Evolutionary conservation across 2,113 vertebrate genomes (phyloP).

Genomic region (Archilochus colubris): DNA sequence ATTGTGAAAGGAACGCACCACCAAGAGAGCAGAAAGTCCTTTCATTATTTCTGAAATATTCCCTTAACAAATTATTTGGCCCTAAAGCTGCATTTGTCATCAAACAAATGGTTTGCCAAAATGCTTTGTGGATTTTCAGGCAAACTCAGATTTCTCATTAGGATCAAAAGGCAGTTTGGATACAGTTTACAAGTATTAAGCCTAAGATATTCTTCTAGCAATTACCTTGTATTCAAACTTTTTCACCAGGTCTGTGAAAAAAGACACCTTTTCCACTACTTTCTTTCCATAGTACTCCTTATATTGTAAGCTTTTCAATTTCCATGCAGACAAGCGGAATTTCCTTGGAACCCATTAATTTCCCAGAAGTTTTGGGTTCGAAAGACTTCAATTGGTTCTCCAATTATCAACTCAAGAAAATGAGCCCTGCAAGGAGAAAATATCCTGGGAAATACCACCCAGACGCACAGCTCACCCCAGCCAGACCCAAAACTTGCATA

Average conservation of each 20-base stretch:
- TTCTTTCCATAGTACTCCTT: not conserved
- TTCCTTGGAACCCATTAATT: not conserved
- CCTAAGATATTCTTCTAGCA: not conserved
- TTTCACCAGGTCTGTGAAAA: not conserved
- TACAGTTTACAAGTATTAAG: not conserved
- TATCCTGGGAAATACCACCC: not conserved
- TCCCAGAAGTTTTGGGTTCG: not conserved
- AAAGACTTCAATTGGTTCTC: not conserved
- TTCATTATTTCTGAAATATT: not conserved
- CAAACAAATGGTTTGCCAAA: not conserved
- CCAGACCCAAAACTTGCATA: not conserved
- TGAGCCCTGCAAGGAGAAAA: not conserved
- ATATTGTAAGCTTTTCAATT: not conserved
- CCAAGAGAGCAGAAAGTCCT: not conserved
- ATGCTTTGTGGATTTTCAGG: not conserved
- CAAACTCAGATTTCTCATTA: not conserved
- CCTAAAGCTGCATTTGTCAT: not conserved
- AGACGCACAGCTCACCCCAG: not conserved
- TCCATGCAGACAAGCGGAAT: not conserved
- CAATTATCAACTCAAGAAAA: rapidly evolving
- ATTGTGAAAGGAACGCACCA: not conserved
- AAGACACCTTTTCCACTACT: not conserved
- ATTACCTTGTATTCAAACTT: not conserved
- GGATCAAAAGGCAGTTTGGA: not conserved
- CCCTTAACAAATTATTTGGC: not conserved